Percentiles rank a stretch among this genome's conserved stretches.
Conservation (phyloP, 2,888 invertebrate genomes). For the Tachina grossa region DNA sequence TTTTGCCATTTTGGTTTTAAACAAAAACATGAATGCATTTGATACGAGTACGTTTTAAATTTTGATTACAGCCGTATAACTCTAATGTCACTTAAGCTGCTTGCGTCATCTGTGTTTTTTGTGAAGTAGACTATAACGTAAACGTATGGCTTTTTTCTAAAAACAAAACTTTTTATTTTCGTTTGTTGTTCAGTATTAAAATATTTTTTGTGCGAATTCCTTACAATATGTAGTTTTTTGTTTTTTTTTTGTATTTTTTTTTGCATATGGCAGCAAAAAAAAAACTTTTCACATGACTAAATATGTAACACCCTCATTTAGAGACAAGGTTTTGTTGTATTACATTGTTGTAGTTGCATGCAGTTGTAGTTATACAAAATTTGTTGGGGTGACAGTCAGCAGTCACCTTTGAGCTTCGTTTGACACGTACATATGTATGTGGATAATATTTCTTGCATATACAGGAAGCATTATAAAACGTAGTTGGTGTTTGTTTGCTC, state of each 20-base stretch:
- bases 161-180: slow-evolving; percentile 6
- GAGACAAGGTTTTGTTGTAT: slow-evolving; percentile 42
- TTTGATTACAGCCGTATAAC: slow-evolving; percentile 19
- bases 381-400: slow-evolving; percentile 51
- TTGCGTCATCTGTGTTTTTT: slow-evolving; percentile 65
- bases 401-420: slow-evolving; percentile 70
- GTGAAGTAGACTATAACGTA: slow-evolving; percentile 64
- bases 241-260: slow-evolving; percentile 38
- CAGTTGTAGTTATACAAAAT: slow-evolving; percentile 13
- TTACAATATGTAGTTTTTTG: slow-evolving; percentile 58
- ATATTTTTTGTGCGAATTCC: slow-evolving; percentile 62
- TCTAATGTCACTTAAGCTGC: slow-evolving; percentile 55
- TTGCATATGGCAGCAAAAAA: slow-evolving; percentile 45
- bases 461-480: slow-evolving; percentile 60
- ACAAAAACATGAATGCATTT: too few relatives aligned
- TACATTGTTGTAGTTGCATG: background rate
- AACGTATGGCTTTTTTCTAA: slow-evolving; percentile 17
- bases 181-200: background rate
- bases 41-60: background rate
- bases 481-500: background rate
- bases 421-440: slow-evolving; percentile 47
- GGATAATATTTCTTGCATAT: slow-evolving; percentile 17
- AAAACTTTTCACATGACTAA: slow-evolving; percentile 66
- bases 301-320: slow-evolving; percentile 63
- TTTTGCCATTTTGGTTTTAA: too few relatives aligned